A percentile compares a stretch with the other conserved stretches of the same genome.
phyloP scores from a whole-genome alignment of 2,113 vertebrate species.

The Lampris megalopsis region DNA sequence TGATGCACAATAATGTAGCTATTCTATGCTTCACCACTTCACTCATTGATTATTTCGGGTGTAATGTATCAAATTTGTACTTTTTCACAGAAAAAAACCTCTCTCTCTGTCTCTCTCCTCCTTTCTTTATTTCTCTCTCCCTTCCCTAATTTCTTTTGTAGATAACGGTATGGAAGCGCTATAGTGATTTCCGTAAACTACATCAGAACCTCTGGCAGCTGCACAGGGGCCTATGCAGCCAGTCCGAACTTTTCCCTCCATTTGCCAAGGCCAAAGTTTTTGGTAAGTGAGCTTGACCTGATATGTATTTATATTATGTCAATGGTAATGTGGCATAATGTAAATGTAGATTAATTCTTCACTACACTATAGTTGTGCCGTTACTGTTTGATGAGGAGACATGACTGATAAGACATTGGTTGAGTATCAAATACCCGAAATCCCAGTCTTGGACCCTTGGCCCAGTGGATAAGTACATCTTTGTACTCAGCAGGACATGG shows the following conservation, averaged over 20 bases:
- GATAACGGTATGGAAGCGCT: slow-evolving; percentile 98
- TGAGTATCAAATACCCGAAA: too few species aligned
- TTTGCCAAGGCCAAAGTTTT: slow-evolving; percentile 98
- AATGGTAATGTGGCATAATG: neutral
- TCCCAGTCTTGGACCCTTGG: too few species aligned
- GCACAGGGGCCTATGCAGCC: slow-evolving; percentile 91
- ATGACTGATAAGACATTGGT: neutral
- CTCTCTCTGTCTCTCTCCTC: neutral
- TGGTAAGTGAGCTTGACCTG: slow-evolving; percentile 83
- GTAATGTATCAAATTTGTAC: neutral
- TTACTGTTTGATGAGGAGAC: neutral
- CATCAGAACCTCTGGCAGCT: slow-evolving; percentile 97
- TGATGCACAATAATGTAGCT: too few species aligned
- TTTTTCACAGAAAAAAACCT: neutral
- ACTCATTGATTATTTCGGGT: too few species aligned
- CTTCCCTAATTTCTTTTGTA: slow-evolving; percentile 70
- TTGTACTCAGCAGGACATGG: too few species aligned
- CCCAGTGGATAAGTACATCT: too few species aligned
- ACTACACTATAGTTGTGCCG: neutral
- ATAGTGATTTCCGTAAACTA: slow-evolving; percentile 97
- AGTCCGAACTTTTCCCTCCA: slow-evolving; percentile 94
- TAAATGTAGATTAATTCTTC: neutral
- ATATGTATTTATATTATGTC: neutral
- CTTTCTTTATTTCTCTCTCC: slow-evolving; percentile 41
- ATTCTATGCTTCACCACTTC: too few species aligned